phyloP scores from a whole-genome alignment of 2,797 vertebrate genomes.

The Lateolabrax maculatus region DNA sequence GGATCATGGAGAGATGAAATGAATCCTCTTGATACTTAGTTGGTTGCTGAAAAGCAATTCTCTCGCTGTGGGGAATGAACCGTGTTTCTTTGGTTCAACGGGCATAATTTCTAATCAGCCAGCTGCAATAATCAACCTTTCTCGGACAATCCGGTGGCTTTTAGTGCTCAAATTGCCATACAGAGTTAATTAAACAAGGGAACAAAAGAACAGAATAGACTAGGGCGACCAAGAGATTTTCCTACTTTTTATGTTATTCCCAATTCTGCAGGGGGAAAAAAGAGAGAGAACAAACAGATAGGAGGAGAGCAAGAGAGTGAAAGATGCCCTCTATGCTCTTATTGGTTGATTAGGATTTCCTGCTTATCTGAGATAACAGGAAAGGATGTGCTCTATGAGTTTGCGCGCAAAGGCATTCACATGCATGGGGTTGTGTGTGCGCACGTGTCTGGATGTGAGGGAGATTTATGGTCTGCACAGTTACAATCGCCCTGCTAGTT shows the following conservation, averaged over 20 bases:
- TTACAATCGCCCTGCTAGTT: conserved; percentile 58
- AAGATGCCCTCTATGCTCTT: conserved; percentile 55
- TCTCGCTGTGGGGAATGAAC: conserved; percentile 51
- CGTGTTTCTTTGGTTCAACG: conserved; percentile 60
- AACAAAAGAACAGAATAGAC: conserved; percentile 31
- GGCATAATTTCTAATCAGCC: conserved; percentile 69
- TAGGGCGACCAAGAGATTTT: conserved; percentile 27
- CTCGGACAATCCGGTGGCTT: conserved; percentile 53
- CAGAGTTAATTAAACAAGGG: conserved; percentile 62
- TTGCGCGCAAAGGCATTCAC: neutral
- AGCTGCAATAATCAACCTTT: conserved; percentile 69
- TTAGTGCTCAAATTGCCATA: conserved; percentile 61
- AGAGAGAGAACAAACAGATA: conserved; percentile 18
- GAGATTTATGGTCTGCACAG: conserved; percentile 67
- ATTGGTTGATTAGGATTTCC: conserved; percentile 69
- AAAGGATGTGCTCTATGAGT: conserved; percentile 48
- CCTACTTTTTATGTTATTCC: conserved; percentile 24
- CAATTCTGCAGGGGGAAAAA: neutral
- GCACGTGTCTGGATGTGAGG: conserved; percentile 15
- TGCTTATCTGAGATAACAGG: conserved; percentile 70
- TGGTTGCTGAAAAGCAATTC: conserved; percentile 62
- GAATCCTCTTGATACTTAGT: conserved; percentile 49
- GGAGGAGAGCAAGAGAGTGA: conserved; percentile 26
- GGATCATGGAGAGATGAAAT: conserved; percentile 60
- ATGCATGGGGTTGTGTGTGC: neutral